Evolutionary conservation across 1,140 invertebrate genomes (phyloP), one percentile per base, ranked within the genome.

Genomic region (Drosophila eugracilis): DNA sequence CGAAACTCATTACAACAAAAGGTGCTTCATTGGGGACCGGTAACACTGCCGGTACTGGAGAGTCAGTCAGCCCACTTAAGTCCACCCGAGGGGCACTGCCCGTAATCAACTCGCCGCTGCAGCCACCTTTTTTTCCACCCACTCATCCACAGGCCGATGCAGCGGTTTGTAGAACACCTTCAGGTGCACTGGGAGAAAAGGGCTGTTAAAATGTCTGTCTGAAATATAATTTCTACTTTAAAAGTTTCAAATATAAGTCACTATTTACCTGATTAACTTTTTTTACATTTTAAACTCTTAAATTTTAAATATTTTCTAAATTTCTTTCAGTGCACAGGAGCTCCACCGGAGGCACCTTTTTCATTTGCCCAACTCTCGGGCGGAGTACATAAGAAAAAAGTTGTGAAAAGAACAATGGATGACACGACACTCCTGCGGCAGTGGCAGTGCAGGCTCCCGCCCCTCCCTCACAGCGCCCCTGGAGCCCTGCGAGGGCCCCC

Each of bases 1-100:
- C 77, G 59, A 86, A 86, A 88, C 81, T 86, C 81, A 86, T 85
- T 85, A 85, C 81, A 85, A 85, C 81, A 85, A 85, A 85, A 86
- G 81, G 81, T 86, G 83, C 81, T 86, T 80, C 81, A 85, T 86
- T 73, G 75, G 66, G 57, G 71, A 58, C 14, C 37, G 52, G 50
- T 30, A 44, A 22, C 57, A 34, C 19, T 22, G 17, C 55, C 19
- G 34, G 37, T 28, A 28, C 28, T 39, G 52, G 39, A 39, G 44
- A 57, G 39, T 52, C 60, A 42, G 63, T 9, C 54, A 30, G 81
- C 60, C 77, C 80, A 85, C 80, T 85, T 85, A 86, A 85, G 80
- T 81, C 77, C 63, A 48, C 60, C 57, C 54, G 58, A 65, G 69
- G 81, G 72, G 44, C 59, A 17, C 50, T 55, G 47, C 58, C 65